phyloP scores from a whole-genome alignment of 2,888 invertebrate genomes.

The Phortica okadai region DNA sequence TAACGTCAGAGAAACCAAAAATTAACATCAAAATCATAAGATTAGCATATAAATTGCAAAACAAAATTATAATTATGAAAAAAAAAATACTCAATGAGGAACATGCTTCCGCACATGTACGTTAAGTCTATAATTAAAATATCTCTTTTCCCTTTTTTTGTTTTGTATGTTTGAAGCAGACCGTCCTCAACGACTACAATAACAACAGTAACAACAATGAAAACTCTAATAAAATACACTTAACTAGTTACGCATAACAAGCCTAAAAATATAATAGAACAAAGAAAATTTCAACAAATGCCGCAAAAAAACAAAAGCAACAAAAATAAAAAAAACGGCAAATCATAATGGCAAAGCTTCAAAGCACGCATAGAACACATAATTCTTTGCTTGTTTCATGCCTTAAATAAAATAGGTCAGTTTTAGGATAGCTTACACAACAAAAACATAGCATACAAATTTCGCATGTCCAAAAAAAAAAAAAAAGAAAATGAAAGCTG shows the following conservation, averaged over 20 bases:
- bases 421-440: conserved; percentile 12
- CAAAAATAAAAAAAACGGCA: not conserved
- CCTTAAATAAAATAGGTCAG: conserved; percentile 16
- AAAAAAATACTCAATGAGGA: not conserved
- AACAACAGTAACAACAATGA: not conserved
- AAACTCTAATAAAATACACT: not conserved
- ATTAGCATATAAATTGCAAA: conserved; percentile 28
- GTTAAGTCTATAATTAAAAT: conserved; percentile 9
- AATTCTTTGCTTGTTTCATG: conserved; percentile 13
- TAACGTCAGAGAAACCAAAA: not conserved
- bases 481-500: not conserved
- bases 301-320: not conserved
- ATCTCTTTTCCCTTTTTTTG: not conserved
- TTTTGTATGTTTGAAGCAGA: not conserved
- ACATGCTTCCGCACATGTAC: not conserved
- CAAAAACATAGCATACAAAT: not conserved
- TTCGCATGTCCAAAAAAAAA: not conserved
- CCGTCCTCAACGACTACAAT: not conserved
- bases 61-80: conserved; percentile 19
- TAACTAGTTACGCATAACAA: not conserved
- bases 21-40: not conserved
- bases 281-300: not conserved
- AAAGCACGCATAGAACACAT: conserved; percentile 21
- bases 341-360: conserved; percentile 5
- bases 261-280: not conserved